Evolutionary conservation across 1,140 invertebrate species (phyloP).

Genomic region (Caligus rogercresseyi): DNA sequence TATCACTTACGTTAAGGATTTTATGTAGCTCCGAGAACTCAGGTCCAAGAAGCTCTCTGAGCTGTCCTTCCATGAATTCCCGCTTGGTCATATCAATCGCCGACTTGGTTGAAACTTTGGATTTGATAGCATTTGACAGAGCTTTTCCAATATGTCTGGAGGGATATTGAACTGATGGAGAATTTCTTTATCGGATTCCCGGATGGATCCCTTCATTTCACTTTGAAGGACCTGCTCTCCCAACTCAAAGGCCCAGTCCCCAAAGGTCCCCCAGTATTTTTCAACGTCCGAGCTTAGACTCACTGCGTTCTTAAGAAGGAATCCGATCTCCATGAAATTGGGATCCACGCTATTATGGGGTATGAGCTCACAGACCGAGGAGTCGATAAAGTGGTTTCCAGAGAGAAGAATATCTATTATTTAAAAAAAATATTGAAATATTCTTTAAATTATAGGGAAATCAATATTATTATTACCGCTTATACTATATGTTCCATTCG

Average conservation of each 20-base stretch:
- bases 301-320: constrained; percentile 3
- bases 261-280: constrained; percentile 7
- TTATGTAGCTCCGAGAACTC: neutral
- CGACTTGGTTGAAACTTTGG: neutral
- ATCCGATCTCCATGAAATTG: constrained; percentile 24
- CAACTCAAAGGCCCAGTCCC: constrained; percentile 4
- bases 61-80: neutral
- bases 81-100: neutral
- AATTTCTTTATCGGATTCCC: neutral
- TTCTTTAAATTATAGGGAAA: neutral
- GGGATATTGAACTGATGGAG: neutral
- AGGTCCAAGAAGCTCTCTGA: neutral
- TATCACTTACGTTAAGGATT: neutral
- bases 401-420: neutral
- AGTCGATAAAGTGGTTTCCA: neutral
- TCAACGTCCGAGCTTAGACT: constrained; percentile 4
- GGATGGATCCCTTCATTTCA: neutral
- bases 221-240: constrained; percentile 7
- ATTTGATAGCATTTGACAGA: neutral
- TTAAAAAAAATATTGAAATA: neutral
- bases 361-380: neutral
- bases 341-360: neutral
- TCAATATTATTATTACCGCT: neutral
- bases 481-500: neutral
- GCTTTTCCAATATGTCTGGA: neutral